Evolutionary conservation across 2,113 vertebrate species (phyloP), one percentile per base, ranked within the genome.

Genomic region (Patagioenas fasciata): DNA sequence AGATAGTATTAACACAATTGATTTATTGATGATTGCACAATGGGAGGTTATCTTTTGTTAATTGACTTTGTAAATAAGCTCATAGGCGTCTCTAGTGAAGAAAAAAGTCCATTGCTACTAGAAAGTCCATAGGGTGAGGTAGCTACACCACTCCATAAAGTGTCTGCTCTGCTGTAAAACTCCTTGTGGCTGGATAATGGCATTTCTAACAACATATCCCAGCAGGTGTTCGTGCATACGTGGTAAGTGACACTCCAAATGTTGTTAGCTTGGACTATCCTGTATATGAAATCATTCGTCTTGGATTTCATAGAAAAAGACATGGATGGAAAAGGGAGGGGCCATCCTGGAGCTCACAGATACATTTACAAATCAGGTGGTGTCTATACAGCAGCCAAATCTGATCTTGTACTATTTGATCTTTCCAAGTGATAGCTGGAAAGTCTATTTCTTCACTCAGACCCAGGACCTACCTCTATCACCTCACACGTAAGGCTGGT

Each of bases 1-100:
- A 98, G 97, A 97, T 97, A 98, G 97, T 98, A 98, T 97, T 98
- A 98, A 97, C 97, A 97, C 92, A 90, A 98, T 98, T 98, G 98
- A 98, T 98, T 98, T 98, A 98, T 98, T 98, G 98, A 97, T 97
- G 97, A 98, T 98, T 98, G 97, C 97, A 98, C 98, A 98, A 98
- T 98, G 97, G 98, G 97, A 97, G 98, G 98, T 98, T 98, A 98
- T 98, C 98, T 98, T 98, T 98, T 95, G 97, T 97, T 98, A 98
- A 98, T 98, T 98, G 98, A 98, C 98, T 98, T 96, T 82, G 98
- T 98, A 98, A 98, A 98, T 98, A 98, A 97, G 95, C 93, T 97
- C 83, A 74, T 88, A 88, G 93, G 82, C 7, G 1, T 94, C 93
- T 92, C 82, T 73, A 92, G 88, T 1, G 0, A 81, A 93, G 86